Conservation (phyloP, 2,113 vertebrate species). For the Anguilla japonica region DNA sequence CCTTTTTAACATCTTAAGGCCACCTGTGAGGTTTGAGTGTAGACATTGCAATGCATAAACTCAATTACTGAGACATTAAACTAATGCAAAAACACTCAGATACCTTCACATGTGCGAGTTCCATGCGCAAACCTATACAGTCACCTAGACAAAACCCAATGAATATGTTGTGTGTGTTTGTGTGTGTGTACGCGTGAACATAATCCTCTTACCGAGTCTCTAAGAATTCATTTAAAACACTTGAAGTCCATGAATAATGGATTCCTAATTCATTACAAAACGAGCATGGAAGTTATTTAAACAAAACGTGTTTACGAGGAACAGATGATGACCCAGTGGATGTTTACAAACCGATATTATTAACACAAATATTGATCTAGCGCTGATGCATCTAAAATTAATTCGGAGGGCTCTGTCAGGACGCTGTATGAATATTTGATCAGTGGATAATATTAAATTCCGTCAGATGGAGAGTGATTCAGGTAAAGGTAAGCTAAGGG, state of each 20-base stretch:
- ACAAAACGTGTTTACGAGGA: background rate
- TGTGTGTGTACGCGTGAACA: background rate
- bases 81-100: too few species aligned
- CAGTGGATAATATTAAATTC: background rate
- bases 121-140: too few species aligned
- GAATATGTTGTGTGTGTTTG: background rate
- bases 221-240: background rate
- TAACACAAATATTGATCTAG: background rate
- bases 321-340: background rate
- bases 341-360: background rate
- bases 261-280: background rate
- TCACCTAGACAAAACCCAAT: too few species aligned
- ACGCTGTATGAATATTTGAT: background rate
- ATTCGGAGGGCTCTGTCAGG: background rate
- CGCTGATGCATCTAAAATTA: background rate
- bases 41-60: too few species aligned
- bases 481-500: background rate
- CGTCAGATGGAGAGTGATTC: too few species aligned
- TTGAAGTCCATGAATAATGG: background rate
- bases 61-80: too few species aligned
- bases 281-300: background rate
- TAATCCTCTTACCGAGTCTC: background rate
- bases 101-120: too few species aligned
- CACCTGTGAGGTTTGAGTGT: too few species aligned
- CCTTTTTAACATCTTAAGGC: too few species aligned